A percentile compares a stretch with the other conserved stretches of the same genome.
phyloP scores from a whole-genome alignment of 2,888 invertebrate species.

The Patella depressa region DNA sequence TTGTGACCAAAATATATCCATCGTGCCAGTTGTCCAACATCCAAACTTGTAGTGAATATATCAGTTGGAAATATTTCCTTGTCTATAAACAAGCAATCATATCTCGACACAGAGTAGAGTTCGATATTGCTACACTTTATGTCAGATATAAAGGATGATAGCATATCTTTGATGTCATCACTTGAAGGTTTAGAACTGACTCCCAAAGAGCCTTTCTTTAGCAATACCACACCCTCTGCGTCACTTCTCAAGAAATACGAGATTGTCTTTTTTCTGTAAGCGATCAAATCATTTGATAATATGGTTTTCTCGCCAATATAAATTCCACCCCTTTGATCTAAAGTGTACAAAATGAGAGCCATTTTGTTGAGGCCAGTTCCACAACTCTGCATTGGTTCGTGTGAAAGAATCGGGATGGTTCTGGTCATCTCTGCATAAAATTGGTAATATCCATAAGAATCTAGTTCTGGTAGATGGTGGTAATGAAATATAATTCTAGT shows the following conservation, averaged over 20 bases:
- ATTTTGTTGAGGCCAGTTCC: slow-evolving; percentile 17
- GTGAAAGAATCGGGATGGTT: slow-evolving; percentile 43
- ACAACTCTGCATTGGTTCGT: slow-evolving; percentile 23
- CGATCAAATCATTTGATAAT: slow-evolving; percentile 23
- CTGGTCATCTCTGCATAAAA: slow-evolving; percentile 49
- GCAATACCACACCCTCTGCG: not conserved
- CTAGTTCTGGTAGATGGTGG: slow-evolving; percentile 38
- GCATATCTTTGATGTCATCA: not conserved
- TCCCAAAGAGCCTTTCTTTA: slow-evolving; percentile 15
- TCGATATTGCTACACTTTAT: slow-evolving; percentile 3
- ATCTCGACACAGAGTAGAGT: not conserved
- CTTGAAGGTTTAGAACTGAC: not conserved
- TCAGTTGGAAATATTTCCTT: slow-evolving; percentile 39
- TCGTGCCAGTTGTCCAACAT: slow-evolving; percentile 46
- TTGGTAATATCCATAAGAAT: slow-evolving; percentile 44
- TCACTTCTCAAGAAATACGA: slow-evolving; percentile 6
- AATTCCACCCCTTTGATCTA: slow-evolving; percentile 51
- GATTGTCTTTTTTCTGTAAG: slow-evolving; percentile 20
- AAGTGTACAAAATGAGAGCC: slow-evolving; percentile 22
- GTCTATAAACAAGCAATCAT: slow-evolving; percentile 29
- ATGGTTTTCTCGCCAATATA: slow-evolving; percentile 46
- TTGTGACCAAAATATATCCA: slow-evolving; percentile 49
- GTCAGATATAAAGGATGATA: not conserved
- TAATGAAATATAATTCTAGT: slow-evolving; percentile 50
- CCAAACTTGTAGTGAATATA: slow-evolving; percentile 46